These are phyloP conservation scores for Drosophila melanica DNA, from an alignment of 1,140 invertebrate genomes.

Conservation along the genomic window DNA sequence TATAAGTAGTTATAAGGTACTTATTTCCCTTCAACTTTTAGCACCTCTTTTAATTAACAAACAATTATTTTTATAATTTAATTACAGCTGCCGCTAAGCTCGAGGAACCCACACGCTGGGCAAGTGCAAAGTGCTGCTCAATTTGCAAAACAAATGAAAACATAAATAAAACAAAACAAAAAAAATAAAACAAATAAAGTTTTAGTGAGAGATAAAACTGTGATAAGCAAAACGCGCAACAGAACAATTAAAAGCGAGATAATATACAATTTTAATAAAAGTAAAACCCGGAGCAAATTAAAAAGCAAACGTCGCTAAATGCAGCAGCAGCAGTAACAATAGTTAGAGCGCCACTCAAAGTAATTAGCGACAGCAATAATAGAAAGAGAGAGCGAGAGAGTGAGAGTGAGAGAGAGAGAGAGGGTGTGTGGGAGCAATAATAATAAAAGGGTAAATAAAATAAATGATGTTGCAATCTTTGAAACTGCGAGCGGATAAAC, in stretches of 20 bases:
- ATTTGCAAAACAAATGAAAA: constrained; percentile 14
- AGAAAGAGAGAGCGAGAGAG: constrained; percentile 1
- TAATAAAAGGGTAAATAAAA: constrained; percentile 59
- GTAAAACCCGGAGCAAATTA: constrained; percentile 73
- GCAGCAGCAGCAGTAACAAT: constrained; percentile 51
- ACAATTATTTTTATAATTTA: constrained; percentile 48
- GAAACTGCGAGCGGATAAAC: constrained; percentile 79
- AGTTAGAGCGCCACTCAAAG: constrained; percentile 61
- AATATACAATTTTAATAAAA: constrained; percentile 82
- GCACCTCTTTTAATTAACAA: constrained; percentile 4
- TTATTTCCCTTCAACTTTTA: not conserved
- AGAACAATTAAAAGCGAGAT: constrained; percentile 47
- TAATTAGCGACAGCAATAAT: constrained; percentile 62
- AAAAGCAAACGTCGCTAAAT: constrained; percentile 71
- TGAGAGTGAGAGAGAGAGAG: not conserved
- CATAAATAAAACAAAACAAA: constrained; percentile 22
- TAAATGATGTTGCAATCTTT: constrained; percentile 83
- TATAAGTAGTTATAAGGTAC: not conserved
- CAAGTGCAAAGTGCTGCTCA: constrained; percentile 33
- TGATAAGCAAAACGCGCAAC: constrained; percentile 64
- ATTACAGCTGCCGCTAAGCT: constrained; percentile 57
- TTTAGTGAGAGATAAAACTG: constrained; percentile 63
- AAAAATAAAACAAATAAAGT: constrained; percentile 35
- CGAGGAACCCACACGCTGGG: not conserved
- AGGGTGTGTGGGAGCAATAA: constrained; percentile 34